Percentiles rank a stretch among this genome's conserved stretches.
Evolutionary conservation across 1,140 invertebrate genomes (phyloP).

Genomic region (Harlomillsia oculata): DNA sequence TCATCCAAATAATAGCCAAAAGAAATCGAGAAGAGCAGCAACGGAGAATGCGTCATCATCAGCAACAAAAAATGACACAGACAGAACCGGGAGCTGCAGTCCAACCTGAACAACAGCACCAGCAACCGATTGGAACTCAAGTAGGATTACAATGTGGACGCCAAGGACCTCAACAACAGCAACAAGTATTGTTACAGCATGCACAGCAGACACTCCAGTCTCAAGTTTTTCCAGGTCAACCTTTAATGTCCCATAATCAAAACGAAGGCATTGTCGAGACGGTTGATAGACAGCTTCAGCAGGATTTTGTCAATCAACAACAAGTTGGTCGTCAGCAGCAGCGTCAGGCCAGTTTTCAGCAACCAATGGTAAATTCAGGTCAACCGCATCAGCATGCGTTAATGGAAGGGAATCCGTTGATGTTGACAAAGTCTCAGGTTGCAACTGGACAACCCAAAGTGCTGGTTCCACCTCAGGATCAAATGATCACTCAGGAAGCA

Average conservation of each 20-base stretch:
- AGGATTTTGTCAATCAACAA: neutral
- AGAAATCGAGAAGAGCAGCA: slow-evolving; percentile 30
- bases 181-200: neutral
- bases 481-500: slow-evolving; percentile 13
- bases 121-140: neutral
- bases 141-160: neutral
- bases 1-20: slow-evolving; percentile 31
- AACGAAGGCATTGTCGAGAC: too few species aligned
- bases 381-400: neutral
- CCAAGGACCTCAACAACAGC: slow-evolving; percentile 1
- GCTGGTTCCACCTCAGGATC: slow-evolving; percentile 11
- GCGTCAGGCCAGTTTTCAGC: neutral
- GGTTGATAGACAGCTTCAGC: slow-evolving; percentile 5
- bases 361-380: too few species aligned
- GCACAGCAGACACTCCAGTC: neutral
- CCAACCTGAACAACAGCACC: neutral
- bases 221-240: neutral
- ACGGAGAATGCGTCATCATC: slow-evolving; percentile 4
- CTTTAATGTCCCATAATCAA: neutral
- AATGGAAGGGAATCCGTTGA: slow-evolving; percentile 3
- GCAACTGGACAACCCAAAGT: slow-evolving; percentile 6
- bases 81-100: neutral
- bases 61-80: slow-evolving; percentile 5
- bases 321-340: neutral
- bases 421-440: too few species aligned